These are phyloP conservation scores for Hyperopisus bebe DNA, from an alignment of 2,113 vertebrate genomes.

Conservation along the genomic window DNA sequence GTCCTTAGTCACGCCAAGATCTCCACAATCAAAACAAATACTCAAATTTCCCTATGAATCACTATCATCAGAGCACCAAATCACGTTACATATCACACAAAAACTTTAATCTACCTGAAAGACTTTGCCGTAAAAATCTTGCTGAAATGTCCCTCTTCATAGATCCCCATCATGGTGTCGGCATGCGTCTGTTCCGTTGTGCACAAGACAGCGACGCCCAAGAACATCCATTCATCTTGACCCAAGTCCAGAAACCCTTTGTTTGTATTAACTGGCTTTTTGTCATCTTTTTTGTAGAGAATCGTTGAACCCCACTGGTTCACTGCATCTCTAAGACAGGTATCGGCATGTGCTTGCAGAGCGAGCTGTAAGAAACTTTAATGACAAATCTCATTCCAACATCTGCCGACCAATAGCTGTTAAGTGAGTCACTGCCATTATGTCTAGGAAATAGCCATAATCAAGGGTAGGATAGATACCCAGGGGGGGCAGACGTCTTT, in stretches of 20 bases:
- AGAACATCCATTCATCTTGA: neutral
- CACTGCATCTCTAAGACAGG: neutral
- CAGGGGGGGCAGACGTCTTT: neutral
- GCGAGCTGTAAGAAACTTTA: neutral
- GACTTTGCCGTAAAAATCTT: neutral
- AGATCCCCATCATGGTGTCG: neutral
- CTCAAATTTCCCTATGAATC: neutral
- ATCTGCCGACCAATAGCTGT: neutral
- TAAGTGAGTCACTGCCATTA: neutral
- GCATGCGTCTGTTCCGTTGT: neutral
- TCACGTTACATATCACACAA: neutral
- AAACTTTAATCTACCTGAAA: neutral
- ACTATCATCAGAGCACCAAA: neutral
- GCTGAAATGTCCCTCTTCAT: neutral
- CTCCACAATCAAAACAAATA: neutral
- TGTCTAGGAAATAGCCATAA: neutral
- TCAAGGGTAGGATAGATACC: neutral
- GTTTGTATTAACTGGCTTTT: neutral
- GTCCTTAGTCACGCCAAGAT: conserved; percentile 27
- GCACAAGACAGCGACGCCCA: neutral
- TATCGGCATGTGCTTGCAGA: neutral
- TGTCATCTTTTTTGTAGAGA: neutral
- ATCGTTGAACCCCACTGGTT: neutral
- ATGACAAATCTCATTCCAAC: neutral
- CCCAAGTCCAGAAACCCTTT: neutral